A percentile compares a stretch with the other conserved stretches of the same genome.
Evolutionary conservation across 1,140 invertebrate genomes (phyloP).

Genomic region (Pseudomyrmex cubaensis): DNA sequence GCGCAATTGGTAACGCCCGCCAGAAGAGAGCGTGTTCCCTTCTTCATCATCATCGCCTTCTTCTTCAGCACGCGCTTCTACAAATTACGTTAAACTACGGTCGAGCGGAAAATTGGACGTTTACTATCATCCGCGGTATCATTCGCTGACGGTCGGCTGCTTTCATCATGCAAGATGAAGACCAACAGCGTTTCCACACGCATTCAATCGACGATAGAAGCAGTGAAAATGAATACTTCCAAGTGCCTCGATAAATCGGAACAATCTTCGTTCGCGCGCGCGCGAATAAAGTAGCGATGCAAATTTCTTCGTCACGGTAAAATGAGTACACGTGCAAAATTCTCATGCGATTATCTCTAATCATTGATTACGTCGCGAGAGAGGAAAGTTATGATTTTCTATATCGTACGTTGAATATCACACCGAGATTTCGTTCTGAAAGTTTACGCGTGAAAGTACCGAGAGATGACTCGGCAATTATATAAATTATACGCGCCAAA

Average conservation of each 20-base stretch:
- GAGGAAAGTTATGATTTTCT: conserved; percentile 39
- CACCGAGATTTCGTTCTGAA: conserved; percentile 7
- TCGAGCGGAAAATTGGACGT: conserved; percentile 33
- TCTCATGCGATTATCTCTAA: conserved; percentile 28
- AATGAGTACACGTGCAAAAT: conserved; percentile 10
- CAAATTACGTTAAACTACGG: conserved; percentile 14
- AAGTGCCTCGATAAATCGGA: conserved; percentile 25
- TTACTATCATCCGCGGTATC: conserved; percentile 16
- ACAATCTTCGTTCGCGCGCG: neutral
- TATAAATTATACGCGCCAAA: conserved; percentile 2
- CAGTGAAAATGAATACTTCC: neutral
- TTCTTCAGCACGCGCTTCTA: neutral
- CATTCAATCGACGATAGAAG: neutral
- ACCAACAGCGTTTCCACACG: conserved; percentile 3
- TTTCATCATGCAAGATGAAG: conserved; percentile 26
- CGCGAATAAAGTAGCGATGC: conserved; percentile 9
- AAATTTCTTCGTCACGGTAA: conserved; percentile 24
- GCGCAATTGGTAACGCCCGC: conserved; percentile 49
- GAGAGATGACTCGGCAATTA: conserved; percentile 1
- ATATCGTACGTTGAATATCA: neutral
- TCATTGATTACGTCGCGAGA: conserved; percentile 15
- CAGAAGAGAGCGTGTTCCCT: conserved; percentile 2
- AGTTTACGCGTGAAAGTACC: conserved; percentile 20
- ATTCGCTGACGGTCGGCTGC: neutral
- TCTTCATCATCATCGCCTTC: neutral